Percentiles rank a stretch among this genome's conserved stretches.
Conservation (phyloP, 2,797 vertebrate genomes). For the Hemibagrus guttatus region DNA sequence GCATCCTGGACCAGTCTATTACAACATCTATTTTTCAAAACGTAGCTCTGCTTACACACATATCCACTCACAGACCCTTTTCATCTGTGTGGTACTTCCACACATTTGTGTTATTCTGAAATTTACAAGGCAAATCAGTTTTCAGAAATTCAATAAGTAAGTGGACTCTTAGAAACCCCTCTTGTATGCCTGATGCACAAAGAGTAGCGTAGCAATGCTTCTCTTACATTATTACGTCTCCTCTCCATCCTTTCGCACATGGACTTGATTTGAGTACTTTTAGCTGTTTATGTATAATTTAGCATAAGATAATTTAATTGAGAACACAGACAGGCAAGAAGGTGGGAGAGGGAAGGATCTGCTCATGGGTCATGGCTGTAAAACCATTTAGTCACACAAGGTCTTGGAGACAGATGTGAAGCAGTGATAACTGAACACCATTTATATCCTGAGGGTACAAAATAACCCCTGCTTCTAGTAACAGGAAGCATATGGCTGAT, state of each 20-base stretch:
- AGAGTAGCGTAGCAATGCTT: not conserved
- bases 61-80: not conserved
- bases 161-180: not conserved
- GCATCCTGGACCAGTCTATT: not conserved
- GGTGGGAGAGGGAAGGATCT: slow-evolving; percentile 8
- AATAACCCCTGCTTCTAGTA: slow-evolving; percentile 1
- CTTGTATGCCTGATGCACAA: not conserved
- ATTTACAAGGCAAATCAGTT: slow-evolving; percentile 41
- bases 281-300: not conserved
- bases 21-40: not conserved
- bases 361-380: slow-evolving; percentile 27
- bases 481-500: slow-evolving; percentile 15
- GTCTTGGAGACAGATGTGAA: slow-evolving; percentile 24
- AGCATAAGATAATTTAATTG: not conserved
- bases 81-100: slow-evolving; percentile 1
- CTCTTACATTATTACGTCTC: slow-evolving; percentile 5
- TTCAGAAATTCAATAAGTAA: slow-evolving; percentile 12
- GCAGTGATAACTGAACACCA: slow-evolving; percentile 35
- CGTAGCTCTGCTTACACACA: not conserved
- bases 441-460: slow-evolving; percentile 24
- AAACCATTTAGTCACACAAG: slow-evolving; percentile 37
- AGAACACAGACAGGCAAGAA: not conserved
- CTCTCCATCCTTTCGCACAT: not conserved
- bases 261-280: not conserved
- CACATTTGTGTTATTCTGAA: slow-evolving; percentile 16